Evolutionary conservation across 2,113 vertebrate species (phyloP).

Genomic region (Nannospalax galili): DNA sequence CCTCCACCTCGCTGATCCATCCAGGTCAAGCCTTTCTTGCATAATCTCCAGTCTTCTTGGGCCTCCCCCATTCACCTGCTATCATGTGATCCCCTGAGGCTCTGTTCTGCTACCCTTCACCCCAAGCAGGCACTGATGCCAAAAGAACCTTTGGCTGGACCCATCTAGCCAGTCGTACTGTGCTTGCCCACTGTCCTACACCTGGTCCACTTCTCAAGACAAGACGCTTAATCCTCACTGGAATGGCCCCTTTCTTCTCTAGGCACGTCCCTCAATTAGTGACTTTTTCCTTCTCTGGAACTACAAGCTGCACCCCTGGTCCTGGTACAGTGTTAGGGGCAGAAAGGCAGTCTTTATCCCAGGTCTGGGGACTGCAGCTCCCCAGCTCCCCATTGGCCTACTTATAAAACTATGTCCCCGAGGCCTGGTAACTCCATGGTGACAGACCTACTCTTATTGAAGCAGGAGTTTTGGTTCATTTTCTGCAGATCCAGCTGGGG

Average conservation of each 20-base stretch:
- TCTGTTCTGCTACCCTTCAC: not conserved
- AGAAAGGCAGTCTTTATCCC: not conserved
- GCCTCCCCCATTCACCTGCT: not conserved
- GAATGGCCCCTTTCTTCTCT: not conserved
- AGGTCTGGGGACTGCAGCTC: not conserved
- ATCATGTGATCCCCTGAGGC: not conserved
- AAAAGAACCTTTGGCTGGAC: not conserved
- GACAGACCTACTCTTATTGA: not conserved
- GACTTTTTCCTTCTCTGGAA: not conserved
- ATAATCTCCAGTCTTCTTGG: not conserved
- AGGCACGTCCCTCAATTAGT: too few relatives aligned
- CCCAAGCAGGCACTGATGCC: not conserved
- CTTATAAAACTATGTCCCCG: rapidly evolving
- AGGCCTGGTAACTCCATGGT: not conserved
- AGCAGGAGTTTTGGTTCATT: not conserved
- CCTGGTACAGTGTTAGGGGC: not conserved
- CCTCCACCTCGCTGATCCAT: not conserved
- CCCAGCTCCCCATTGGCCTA: not conserved
- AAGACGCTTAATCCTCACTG: not conserved
- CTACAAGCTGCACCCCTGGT: not conserved
- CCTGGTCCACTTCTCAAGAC: not conserved
- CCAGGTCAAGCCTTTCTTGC: not conserved
- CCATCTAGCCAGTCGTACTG: too few relatives aligned
- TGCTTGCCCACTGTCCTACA: not conserved
- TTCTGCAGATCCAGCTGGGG: not conserved